Evolutionary conservation across 2,888 invertebrate species (phyloP).

Genomic region (Morpho achilles): DNA sequence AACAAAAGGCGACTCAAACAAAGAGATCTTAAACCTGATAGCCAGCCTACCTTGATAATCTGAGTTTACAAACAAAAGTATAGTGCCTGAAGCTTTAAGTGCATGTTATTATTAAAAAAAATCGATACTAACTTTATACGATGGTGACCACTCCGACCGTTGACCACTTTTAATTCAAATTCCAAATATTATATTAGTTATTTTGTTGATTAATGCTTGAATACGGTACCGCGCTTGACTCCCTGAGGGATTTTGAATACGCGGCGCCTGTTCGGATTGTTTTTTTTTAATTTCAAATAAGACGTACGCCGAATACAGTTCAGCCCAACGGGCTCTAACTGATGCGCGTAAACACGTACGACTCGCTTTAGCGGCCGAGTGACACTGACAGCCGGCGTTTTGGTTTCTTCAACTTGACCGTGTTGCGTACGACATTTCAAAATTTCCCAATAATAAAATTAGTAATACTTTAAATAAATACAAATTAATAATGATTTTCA

Average conservation of each 20-base stretch:
- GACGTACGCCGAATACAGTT: constrained; percentile 40
- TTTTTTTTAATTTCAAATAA: constrained; percentile 9
- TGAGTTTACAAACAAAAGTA: too few species aligned
- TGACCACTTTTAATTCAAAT: constrained; percentile 9
- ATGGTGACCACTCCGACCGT: constrained; percentile 22
- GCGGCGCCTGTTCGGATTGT: constrained; percentile 11
- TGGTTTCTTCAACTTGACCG: constrained; percentile 4
- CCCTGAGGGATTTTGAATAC: constrained; percentile 22
- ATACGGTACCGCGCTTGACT: constrained; percentile 34
- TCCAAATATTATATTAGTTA: too few species aligned
- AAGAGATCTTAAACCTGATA: too few species aligned
- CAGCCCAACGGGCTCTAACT: constrained; percentile 59
- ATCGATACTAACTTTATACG: constrained; percentile 26
- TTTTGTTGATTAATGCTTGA: too few species aligned
- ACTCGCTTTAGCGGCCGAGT: constrained; percentile 41
- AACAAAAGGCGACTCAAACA: too few species aligned
- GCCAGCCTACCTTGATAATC: too few species aligned
- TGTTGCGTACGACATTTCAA: background rate
- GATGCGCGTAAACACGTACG: constrained; percentile 40
- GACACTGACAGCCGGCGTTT: constrained; percentile 31
- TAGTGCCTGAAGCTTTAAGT: constrained; percentile 1
- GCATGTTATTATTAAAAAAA: constrained; percentile 14
- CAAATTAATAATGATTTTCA: too few species aligned
- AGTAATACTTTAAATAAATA: too few species aligned
- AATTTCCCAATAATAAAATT: background rate